A percentile compares a stretch with the other conserved stretches of the same genome.
Evolutionary conservation across 2,888 invertebrate genomes (phyloP).

Genomic region (Agrochola litura): DNA sequence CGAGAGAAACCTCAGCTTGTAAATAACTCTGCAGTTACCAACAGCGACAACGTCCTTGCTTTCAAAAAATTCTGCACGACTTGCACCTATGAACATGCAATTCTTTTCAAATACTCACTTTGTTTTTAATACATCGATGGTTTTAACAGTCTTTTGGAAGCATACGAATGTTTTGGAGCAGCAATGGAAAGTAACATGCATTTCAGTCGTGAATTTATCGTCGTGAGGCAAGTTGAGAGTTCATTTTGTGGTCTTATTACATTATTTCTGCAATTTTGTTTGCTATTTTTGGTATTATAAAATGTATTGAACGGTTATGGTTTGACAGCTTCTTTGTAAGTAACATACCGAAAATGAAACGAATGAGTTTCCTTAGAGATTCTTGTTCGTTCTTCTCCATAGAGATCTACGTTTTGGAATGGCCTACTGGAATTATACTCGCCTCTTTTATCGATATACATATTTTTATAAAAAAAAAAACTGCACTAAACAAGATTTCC

Average conservation of each 20-base stretch:
- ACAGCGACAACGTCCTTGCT: constrained; percentile 75
- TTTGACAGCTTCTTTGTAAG: background rate
- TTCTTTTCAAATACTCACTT: background rate
- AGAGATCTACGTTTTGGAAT: background rate
- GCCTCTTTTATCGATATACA: no score
- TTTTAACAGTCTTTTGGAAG: background rate
- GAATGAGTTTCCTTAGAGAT: background rate
- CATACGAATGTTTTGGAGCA: rapidly evolving
- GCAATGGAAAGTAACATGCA: background rate
- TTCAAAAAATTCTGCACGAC: constrained; percentile 72
- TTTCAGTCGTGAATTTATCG: background rate
- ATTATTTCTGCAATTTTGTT: constrained; percentile 16
- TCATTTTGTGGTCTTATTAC: constrained; percentile 10
- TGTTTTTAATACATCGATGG: constrained; percentile 29
- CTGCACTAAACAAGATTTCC: no score
- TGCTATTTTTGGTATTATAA: constrained; percentile 14
- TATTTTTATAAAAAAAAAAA: no score
- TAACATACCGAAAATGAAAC: background rate
- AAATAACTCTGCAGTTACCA: constrained; percentile 65
- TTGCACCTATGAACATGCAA: constrained; percentile 3
- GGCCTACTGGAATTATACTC: no score
- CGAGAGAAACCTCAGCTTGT: constrained; percentile 72
- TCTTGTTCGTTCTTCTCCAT: background rate
- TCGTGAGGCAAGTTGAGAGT: background rate
- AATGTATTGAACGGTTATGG: background rate